Evolutionary conservation across 2,797 vertebrate species (phyloP), one percentile per base, ranked within the genome.

Genomic region (Myioborus miniatus): DNA sequence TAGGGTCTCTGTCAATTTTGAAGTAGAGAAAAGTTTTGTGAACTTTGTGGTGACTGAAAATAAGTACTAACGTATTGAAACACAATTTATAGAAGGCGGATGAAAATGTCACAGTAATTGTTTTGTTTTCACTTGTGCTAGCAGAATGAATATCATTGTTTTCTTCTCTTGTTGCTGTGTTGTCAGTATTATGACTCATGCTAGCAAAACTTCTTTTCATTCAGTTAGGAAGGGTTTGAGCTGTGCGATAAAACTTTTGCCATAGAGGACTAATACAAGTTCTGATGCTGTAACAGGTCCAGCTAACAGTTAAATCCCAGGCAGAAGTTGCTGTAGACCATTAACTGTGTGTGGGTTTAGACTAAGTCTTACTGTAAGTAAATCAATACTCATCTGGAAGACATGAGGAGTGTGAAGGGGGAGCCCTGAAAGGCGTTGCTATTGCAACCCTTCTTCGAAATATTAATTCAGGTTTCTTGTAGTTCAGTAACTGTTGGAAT

Each of bases 91-190:
- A 26, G 39, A 82, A 55, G 20, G 7, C 2, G n/a, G 2, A 5
- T 69, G 23, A 75, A 85, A 71, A 47, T 37, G 20, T 8, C 20
- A 29, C 20, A 9, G 22, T 64, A 60, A 32, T 75, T 74, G 13
- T 69, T 89, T 63, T 70, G 15, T n/a, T 93, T 94, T 87, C 26
- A 18, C 6, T 72, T 93, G 11, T 71, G 32, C 22, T 81, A 19
- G 8, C 9, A 58, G 26, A 79, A 12, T 26, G 15, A 53, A 72
- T 78, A 9, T 68, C 6, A 12, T 30, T 70, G 55, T 64, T 84
- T 69, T 68, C 21, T 69, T 65, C 11, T 2, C 21, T 63, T 67
- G 24, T n/a, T 86, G 26, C 68, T 5, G 0, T 34, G 14, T 83
- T 95, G 16, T 29, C 14, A 16, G 10, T 50, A 37, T 53, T 83